A percentile compares a stretch with the other conserved stretches of the same genome.
Conservation (phyloP, 1,140 invertebrate species). For the Anastrepha ludens region DNA sequence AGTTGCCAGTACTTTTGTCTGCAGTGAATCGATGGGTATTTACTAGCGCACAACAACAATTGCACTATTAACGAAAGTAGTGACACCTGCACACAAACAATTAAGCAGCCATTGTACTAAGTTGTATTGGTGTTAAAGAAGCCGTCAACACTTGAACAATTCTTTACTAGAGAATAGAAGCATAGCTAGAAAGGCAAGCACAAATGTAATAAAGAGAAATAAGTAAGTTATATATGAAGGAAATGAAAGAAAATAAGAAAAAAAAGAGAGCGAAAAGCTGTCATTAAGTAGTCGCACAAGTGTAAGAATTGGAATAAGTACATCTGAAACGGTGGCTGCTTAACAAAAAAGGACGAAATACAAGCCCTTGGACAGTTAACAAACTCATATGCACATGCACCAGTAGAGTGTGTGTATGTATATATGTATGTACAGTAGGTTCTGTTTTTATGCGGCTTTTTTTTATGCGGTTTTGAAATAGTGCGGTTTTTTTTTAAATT, state of each 20-base stretch:
- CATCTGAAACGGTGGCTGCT: not conserved
- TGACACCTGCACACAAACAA: not conserved
- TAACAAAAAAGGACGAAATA: not conserved
- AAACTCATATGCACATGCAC: not conserved
- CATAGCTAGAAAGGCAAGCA: not conserved
- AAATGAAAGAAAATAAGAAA: not conserved
- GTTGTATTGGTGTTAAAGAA: not conserved
- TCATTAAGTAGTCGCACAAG: conserved; percentile 19
- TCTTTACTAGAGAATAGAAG: not conserved
- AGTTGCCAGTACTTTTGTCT: not conserved
- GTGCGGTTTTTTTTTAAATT: too few species aligned
- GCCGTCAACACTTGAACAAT: conserved; percentile 4
- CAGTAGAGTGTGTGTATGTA: not conserved
- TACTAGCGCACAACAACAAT: not conserved
- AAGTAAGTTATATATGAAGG: not conserved
- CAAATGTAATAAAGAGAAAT: not conserved
- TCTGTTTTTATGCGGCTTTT: too few species aligned
- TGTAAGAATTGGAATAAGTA: conserved; percentile 40
- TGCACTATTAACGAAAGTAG: not conserved
- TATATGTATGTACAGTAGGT: too few species aligned
- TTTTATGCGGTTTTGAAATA: too few species aligned
- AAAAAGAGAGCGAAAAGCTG: conserved; percentile 8
- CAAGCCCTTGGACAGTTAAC: not conserved
- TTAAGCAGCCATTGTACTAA: conserved; percentile 44
- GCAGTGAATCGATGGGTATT: not conserved